Evolutionary conservation across 2,888 invertebrate genomes (phyloP).

Genomic region (Taphrorychus bicolor): DNA sequence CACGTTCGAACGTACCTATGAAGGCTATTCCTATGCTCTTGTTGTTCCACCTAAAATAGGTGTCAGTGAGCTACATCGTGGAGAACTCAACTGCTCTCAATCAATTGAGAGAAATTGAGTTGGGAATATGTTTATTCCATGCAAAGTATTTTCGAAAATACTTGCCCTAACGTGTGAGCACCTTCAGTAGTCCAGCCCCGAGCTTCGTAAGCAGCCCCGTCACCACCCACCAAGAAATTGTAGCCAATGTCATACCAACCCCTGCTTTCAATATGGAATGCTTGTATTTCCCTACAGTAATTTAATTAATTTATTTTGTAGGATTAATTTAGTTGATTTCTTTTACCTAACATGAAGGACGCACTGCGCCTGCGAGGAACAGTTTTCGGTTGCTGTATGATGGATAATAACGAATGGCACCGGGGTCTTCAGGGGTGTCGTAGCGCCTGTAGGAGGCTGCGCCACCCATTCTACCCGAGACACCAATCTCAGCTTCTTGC

Average conservation of each 20-base stretch:
- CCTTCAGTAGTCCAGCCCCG: conserved; percentile 78
- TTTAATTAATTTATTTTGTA: neutral
- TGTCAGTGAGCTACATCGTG: too few relatives aligned
- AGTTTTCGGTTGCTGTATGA: conserved; percentile 71
- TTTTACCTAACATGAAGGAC: conserved; percentile 64
- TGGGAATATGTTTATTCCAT: too few relatives aligned
- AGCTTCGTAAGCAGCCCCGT: conserved; percentile 78
- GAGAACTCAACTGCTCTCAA: too few relatives aligned
- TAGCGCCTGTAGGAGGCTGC: conserved; percentile 61
- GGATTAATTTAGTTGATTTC: neutral
- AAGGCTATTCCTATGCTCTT: conserved; percentile 75
- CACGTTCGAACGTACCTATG: conserved; percentile 72
- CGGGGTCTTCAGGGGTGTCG: conserved; percentile 59
- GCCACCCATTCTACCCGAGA: conserved; percentile 66
- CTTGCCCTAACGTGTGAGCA: conserved; percentile 69
- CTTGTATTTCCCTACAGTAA: conserved; percentile 62
- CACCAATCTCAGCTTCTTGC: conserved; percentile 53
- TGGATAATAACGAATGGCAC: conserved; percentile 67
- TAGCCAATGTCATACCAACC: conserved; percentile 75
- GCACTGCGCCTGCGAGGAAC: conserved; percentile 66
- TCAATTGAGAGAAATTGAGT: neutral
- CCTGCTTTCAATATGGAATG: conserved; percentile 71
- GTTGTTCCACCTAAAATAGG: conserved; percentile 64
- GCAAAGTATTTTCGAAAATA: too few relatives aligned
- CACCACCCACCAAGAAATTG: conserved; percentile 82